Evolutionary conservation across 2,797 vertebrate genomes (phyloP).

Genomic region (Allobates femoralis): DNA sequence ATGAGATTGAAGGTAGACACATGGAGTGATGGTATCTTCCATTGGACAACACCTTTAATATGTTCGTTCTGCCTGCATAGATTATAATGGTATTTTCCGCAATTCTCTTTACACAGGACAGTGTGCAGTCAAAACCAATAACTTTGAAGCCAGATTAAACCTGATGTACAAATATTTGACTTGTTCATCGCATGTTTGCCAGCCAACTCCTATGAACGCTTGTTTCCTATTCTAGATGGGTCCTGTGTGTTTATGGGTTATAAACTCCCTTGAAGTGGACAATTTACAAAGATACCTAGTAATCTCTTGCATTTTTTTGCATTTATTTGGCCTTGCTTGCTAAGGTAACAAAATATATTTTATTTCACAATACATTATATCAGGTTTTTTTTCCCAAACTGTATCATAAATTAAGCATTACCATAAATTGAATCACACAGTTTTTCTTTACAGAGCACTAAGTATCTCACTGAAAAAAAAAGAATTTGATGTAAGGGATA

Average conservation of each 20-base stretch:
- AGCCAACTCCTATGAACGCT: no score
- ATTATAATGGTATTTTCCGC: no score
- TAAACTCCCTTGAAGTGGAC: not conserved
- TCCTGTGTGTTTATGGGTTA: not conserved
- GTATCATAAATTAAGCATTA: slow-evolving; percentile 22
- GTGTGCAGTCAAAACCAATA: no score
- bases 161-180: no score
- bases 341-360: slow-evolving; percentile 1
- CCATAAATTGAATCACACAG: slow-evolving; percentile 16
- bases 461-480: not conserved
- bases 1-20: no score
- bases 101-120: no score
- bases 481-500: slow-evolving; percentile 19
- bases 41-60: no score
- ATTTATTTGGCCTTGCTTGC: not conserved
- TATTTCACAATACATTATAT: slow-evolving; percentile 22
- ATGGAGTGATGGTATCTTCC: no score
- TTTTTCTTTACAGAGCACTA: slow-evolving; percentile 20
- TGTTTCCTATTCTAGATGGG: no score
- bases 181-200: no score
- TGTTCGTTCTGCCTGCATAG: no score
- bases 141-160: no score
- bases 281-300: not conserved
- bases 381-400: not conserved
- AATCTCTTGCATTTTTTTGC: not conserved